Percentiles rank a stretch among this genome's conserved stretches.
phyloP scores from a whole-genome alignment of 1,140 invertebrate species.

The Drosophila kohkoa region DNA sequence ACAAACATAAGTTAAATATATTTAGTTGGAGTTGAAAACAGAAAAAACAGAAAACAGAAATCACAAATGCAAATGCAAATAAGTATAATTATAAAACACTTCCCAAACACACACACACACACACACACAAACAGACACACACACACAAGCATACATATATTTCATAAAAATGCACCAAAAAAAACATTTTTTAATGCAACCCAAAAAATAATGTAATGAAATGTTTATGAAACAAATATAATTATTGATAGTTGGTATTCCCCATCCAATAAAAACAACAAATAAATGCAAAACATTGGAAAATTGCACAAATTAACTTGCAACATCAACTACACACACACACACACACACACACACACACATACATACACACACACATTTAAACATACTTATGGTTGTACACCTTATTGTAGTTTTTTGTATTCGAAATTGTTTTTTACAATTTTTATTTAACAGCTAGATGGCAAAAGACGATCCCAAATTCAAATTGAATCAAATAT shows the following conservation, averaged over 20 bases:
- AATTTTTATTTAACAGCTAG: slow-evolving; percentile 25
- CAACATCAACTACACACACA: slow-evolving; percentile 32
- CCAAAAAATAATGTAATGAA: slow-evolving; percentile 44
- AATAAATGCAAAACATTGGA: slow-evolving; percentile 45
- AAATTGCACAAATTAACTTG: slow-evolving; percentile 42
- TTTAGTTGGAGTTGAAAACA: slow-evolving; percentile 70
- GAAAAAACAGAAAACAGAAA: slow-evolving; percentile 25
- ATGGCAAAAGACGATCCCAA: slow-evolving; percentile 16
- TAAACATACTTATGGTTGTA: slow-evolving; percentile 77
- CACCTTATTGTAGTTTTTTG: slow-evolving; percentile 68
- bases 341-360: slow-evolving; percentile 42
- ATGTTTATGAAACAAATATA: slow-evolving; percentile 55
- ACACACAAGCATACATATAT: slow-evolving; percentile 28
- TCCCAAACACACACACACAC: slow-evolving; percentile 29
- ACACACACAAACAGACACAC: slow-evolving; percentile 33
- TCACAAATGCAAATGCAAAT: slow-evolving; percentile 14
- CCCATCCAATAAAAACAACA: slow-evolving; percentile 3
- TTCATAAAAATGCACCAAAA: slow-evolving; percentile 54
- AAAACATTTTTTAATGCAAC: slow-evolving; percentile 65
- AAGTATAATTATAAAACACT: slow-evolving; percentile 18
- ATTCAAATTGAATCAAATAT: slow-evolving; percentile 1
- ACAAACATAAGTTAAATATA: slow-evolving; percentile 57
- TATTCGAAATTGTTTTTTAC: slow-evolving; percentile 42
- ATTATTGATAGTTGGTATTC: slow-evolving; percentile 58
- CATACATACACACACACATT: slow-evolving; percentile 45